Base-by-base conservation (phyloP, 2,113 vertebrate genomes). In the Caracal caracal region DNA sequence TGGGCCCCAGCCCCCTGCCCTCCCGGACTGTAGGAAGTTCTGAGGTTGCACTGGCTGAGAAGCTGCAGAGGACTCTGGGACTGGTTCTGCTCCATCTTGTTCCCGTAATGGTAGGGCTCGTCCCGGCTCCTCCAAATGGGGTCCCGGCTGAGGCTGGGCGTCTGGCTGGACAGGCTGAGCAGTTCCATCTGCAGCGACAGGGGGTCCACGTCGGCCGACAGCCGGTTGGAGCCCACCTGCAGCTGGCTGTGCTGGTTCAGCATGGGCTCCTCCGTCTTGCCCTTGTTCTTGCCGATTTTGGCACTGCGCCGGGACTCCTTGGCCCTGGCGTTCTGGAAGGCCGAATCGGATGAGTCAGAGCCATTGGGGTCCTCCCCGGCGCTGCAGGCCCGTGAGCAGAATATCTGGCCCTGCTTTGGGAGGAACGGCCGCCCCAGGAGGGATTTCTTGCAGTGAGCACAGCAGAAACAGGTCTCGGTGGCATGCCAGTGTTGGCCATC, bases 401-500 rank as follows among this genome's bases (percentile, higher is more conserved):
- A 99, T 97, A 99, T 99, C 98, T 99, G 99, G 40, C 99, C 99
- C 98, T 99, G 99, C 97, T 99, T 99, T 35, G 99, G 99, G 89
- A 99, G 99, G 98, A 99, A 99, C 0, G 99, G 99, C 12, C 99
- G 99, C 15, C 99, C 99, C 73, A 99, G 99, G 51, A 99, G 99
- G 1, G 99, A 99, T 66, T 99, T 99, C 98, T 99, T 99, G 98
- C 99, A 99, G 96, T 99, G 99, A 1, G 99, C 99, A 0, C 99
- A 99, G 98, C 99, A 99, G 98, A 99, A 99, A 95, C 99, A 99
- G 97, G 99, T 98, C 97, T 99, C 99, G 0, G 99, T 99, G 97
- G 99, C 99, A 0, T 99, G 99, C 99, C 99, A 99, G 98, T 99
- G 99, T 88, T 99, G 99, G 63, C 99, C 99, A 0, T 99, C 99